Conservation (phyloP, 2,888 invertebrate species). For the Agrotis clavis region DNA sequence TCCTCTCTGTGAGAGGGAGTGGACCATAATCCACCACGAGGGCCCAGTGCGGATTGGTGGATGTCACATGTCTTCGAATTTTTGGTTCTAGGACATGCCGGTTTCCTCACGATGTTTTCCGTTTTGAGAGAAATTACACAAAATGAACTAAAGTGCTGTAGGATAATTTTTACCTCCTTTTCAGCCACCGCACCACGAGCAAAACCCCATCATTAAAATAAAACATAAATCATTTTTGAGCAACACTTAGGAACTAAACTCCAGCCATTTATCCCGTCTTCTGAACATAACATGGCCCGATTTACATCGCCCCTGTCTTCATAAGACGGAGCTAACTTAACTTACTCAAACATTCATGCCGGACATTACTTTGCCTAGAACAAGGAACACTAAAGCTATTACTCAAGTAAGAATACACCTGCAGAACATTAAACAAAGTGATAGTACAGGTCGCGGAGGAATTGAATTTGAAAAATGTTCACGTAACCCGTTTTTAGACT, state of each 20-base stretch:
- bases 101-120: too few species aligned
- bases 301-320: constrained; percentile 65
- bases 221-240: not conserved
- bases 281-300: constrained; percentile 55
- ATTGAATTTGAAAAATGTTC: constrained; percentile 74
- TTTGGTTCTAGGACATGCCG: too few species aligned
- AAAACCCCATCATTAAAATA: not conserved
- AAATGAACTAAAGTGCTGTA: too few species aligned
- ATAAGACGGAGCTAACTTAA: constrained; percentile 53
- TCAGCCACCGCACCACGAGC: not conserved
- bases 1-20: too few species aligned
- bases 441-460: constrained; percentile 66
- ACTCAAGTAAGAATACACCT: constrained; percentile 73
- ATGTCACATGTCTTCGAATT: too few species aligned
- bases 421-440: constrained; percentile 74
- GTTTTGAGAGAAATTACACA: too few species aligned
- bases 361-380: constrained; percentile 68
- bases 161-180: too few species aligned
- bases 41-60: too few species aligned
- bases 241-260: constrained; percentile 23
- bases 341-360: constrained; percentile 60
- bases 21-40: too few species aligned
- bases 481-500: constrained; percentile 59
- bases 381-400: constrained; percentile 71
- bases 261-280: constrained; percentile 42